Conservation (phyloP, 2,797 vertebrate genomes). For the Gallinago solitaria region DNA sequence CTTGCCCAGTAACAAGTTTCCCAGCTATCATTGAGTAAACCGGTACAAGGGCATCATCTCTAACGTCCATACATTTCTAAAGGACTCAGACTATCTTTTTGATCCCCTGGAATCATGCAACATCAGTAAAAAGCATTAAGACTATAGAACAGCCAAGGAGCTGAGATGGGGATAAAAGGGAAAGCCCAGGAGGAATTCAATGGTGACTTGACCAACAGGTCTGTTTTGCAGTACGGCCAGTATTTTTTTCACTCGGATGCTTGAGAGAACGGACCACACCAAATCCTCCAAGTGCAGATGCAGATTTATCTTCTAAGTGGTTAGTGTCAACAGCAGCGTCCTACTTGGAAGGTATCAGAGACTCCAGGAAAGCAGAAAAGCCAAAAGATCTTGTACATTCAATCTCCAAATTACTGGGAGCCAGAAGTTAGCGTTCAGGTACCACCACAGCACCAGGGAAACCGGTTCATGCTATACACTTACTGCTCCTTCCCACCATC, state of each 20-base stretch:
- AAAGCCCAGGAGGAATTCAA: background rate
- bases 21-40: background rate
- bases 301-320: background rate
- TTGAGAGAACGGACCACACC: background rate
- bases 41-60: background rate
- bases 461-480: background rate
- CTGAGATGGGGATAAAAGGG: background rate
- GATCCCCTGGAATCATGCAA: background rate
- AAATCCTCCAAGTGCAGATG: background rate
- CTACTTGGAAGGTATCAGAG: background rate
- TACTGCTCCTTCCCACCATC: background rate
- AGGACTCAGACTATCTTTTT: background rate
- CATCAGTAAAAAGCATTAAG: background rate
- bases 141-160: background rate
- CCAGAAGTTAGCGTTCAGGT: fast-evolving
- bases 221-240: background rate
- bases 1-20: background rate
- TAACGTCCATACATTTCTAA: background rate
- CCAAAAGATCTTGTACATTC: background rate
- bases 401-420: background rate
- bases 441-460: background rate
- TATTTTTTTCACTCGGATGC: background rate
- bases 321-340: background rate
- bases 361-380: background rate
- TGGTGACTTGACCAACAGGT: background rate